phyloP scores from a whole-genome alignment of 2,888 invertebrate genomes.

The Dione vanillae region DNA sequence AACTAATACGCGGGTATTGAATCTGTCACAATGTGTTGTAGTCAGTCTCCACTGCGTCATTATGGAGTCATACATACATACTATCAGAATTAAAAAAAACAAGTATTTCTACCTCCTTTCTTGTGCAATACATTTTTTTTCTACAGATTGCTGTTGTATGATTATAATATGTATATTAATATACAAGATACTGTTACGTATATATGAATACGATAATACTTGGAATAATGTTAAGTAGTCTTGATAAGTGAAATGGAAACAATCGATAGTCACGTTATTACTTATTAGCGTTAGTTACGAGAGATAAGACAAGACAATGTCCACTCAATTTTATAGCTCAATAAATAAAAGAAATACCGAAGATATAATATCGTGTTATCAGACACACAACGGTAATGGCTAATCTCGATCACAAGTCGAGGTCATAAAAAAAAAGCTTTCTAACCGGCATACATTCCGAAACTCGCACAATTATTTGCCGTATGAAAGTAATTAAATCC shows the following conservation, averaged over 20 bases:
- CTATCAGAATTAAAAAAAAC: neutral
- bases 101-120: neutral
- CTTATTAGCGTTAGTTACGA: slow-evolving; percentile 50
- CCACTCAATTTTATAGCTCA: slow-evolving; percentile 61
- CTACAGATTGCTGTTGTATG: neutral
- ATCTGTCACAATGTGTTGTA: neutral
- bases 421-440: slow-evolving; percentile 60
- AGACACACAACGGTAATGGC: slow-evolving; percentile 64
- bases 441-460: slow-evolving; percentile 65
- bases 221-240: slow-evolving; percentile 34
- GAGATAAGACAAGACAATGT: slow-evolving; percentile 74
- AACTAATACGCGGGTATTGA: neutral
- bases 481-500: slow-evolving; percentile 42
- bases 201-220: slow-evolving; percentile 18
- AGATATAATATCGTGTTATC: slow-evolving; percentile 73
- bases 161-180: no score
- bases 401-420: slow-evolving; percentile 43
- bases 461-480: slow-evolving; percentile 49
- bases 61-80: neutral
- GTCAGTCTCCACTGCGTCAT: neutral
- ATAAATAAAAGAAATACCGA: slow-evolving; percentile 62
- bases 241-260: slow-evolving; percentile 51
- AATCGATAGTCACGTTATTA: slow-evolving; percentile 45
- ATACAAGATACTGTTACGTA: slow-evolving; percentile 5
- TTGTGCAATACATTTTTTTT: neutral